Conservation (phyloP, 2,888 invertebrate genomes). For the Trichopoda pennipes region DNA sequence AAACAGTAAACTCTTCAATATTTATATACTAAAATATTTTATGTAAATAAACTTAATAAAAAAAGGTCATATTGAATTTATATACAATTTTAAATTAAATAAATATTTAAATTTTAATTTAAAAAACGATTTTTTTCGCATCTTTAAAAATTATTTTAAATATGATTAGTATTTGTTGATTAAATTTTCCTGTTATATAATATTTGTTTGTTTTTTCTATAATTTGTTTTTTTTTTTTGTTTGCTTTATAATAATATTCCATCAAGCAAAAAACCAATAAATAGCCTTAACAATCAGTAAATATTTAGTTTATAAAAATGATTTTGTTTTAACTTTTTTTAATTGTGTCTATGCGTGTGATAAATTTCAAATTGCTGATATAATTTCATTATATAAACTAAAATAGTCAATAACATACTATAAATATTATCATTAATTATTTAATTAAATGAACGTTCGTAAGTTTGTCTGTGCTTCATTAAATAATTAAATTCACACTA, state of each 20-base stretch:
- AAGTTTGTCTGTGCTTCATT: neutral
- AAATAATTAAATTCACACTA: conserved; percentile 10
- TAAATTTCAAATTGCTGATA: conserved; percentile 30
- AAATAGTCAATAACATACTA: conserved; percentile 38
- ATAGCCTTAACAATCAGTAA: conserved; percentile 53
- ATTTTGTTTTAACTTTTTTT: conserved; percentile 35
- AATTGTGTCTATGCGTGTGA: neutral
- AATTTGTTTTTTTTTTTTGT: neutral
- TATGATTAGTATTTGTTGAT: neutral
- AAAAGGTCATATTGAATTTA: neutral
- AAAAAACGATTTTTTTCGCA: neutral
- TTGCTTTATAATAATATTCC: neutral
- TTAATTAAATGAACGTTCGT: conserved; percentile 41
- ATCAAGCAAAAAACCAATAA: conserved; percentile 32
- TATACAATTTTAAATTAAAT: neutral
- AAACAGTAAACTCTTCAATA: conserved; percentile 15
- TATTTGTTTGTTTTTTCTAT: neutral
- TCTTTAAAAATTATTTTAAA: neutral
- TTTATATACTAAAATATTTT: conserved; percentile 22
- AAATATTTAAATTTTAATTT: conserved; percentile 19
- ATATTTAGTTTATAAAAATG: conserved; percentile 51
- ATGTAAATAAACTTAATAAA: neutral
- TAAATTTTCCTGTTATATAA: neutral
- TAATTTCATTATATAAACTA: conserved; percentile 40
- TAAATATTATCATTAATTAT: conserved; percentile 34